Evolutionary conservation across 2,888 invertebrate genomes (phyloP), one percentile per base, ranked within the genome.

Genomic region (Reticulitermes lucifugus): DNA sequence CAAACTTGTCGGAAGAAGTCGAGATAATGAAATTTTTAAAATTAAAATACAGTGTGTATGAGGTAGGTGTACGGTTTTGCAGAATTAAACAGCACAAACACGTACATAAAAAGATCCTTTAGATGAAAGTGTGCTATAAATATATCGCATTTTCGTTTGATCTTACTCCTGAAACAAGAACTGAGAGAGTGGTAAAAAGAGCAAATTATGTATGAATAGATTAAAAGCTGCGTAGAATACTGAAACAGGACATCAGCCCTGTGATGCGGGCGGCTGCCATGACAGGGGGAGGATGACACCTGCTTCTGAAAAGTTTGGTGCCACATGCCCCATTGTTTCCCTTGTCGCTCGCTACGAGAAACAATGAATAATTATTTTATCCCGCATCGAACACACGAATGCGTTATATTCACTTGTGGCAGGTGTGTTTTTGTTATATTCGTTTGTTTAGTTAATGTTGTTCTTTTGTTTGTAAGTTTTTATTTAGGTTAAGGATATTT

Each of bases 351-450:
- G 41, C 43, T 77, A 77, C 51, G 41, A 46, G 77, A 81, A 70
- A 81, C 81, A 81, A 81, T 81, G 81, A 81, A 81, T 81, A 81
- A 65, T 81, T 81, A 81, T 70, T 81, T 81, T 81, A 70, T 81
- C 81, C 81, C 81, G 81, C 81, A 81, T 81, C n/a, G 35, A 80
- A 29, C 22, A 25, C 29, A 80, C 80, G 59, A 41, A 80, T 41
- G 41, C 41, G 73, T 73, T 21, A 73, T 41, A 77, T n/a, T 46
- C 5, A 46, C 35, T 73, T 77, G 14, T 43, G 2, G 51, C 77
- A 77, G 77, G 77, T 77, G 77, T 77, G 22, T 77, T 77, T 77
- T 73, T 21, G 7, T 25, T 73, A 18, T 14, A n/a, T 46, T 77
- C 77, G 77, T n/a, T 21, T 77, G 77, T 77, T 65, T 46, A 46